Conservation (phyloP, 2,113 vertebrate genomes). For the Lampris incognitus region DNA sequence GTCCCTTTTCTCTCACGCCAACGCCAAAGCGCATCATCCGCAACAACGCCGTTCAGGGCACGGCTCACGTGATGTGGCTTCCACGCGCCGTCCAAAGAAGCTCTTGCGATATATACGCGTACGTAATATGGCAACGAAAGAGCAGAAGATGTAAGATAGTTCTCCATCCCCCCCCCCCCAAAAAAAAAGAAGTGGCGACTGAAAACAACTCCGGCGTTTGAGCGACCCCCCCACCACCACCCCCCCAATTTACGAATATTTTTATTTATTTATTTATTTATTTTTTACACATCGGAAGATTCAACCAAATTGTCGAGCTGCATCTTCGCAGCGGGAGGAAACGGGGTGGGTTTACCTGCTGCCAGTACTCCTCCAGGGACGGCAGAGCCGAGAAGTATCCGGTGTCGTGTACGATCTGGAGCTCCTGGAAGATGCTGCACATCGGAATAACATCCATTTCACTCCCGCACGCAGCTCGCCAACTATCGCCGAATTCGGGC, state of each 20-base stretch:
- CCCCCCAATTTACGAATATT: constrained; percentile 15
- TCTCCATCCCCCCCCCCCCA: too few relatives aligned
- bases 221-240: background rate
- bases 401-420: constrained; percentile 97
- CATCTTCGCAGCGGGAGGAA: background rate
- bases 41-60: too few relatives aligned
- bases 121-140: too few relatives aligned
- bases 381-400: constrained; percentile 98
- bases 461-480: constrained; percentile 46
- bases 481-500: constrained; percentile 45
- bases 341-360: constrained; percentile 88
- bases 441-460: constrained; percentile 99
- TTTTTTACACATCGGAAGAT: background rate
- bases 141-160: too few relatives aligned
- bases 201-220: constrained; percentile 49
- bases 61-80: too few relatives aligned
- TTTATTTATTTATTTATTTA: constrained; percentile 6
- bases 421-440: constrained; percentile 99
- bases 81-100: too few relatives aligned
- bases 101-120: too few relatives aligned
- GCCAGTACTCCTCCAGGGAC: constrained; percentile 98
- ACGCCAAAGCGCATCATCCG: too few relatives aligned
- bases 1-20: background rate
- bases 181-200: too few relatives aligned
- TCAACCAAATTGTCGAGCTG: constrained; percentile 21